These are phyloP conservation scores for Seira ritae DNA, from an alignment of 2,888 invertebrate species.

Conservation along the genomic window DNA sequence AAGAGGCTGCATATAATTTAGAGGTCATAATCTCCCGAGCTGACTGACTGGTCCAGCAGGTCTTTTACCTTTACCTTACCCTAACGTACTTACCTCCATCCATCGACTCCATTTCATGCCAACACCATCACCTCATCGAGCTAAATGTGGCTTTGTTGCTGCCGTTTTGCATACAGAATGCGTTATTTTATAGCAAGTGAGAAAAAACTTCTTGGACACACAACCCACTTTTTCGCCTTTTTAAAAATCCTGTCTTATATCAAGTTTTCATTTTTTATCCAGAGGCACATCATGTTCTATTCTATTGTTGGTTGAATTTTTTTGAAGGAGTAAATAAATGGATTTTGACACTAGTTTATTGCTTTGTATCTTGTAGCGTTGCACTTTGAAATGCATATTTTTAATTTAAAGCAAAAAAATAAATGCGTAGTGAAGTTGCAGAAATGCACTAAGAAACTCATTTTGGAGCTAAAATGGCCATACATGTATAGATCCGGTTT, in stretches of 20 bases:
- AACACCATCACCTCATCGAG: neutral
- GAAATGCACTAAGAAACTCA: no score
- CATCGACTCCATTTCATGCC: neutral
- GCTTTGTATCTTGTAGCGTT: no score
- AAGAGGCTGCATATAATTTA: constrained; percentile 61
- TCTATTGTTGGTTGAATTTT: no score
- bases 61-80: constrained; percentile 66
- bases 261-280: constrained; percentile 38
- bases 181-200: neutral
- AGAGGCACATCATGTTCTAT: constrained; percentile 8
- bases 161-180: neutral
- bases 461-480: no score
- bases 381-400: no score
- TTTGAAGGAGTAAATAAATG: no score
- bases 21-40: constrained; percentile 60
- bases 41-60: constrained; percentile 64
- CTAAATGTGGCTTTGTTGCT: neutral
- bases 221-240: neutral
- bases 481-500: no score
- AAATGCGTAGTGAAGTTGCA: no score
- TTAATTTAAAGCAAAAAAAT: no score
- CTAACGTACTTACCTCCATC: constrained; percentile 35
- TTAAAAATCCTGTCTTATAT: constrained; percentile 11
- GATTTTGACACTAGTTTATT: no score
- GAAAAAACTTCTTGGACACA: no score